phyloP scores from a whole-genome alignment of 2,888 invertebrate genomes.

The Ommatoiulus sabulosus region DNA sequence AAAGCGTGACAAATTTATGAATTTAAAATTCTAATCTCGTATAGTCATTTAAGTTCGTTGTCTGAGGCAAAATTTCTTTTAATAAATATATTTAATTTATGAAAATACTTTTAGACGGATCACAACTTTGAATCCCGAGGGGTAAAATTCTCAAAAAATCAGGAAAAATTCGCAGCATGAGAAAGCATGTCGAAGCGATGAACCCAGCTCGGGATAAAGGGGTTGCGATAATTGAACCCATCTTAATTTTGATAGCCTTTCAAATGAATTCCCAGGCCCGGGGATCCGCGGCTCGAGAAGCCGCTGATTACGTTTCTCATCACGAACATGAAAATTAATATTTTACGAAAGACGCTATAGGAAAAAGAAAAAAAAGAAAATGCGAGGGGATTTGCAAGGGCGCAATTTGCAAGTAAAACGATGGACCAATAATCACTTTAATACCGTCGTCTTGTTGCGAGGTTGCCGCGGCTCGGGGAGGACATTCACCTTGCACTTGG shows the following conservation, averaged over 20 bases:
- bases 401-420: constrained; percentile 4
- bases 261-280: too few relatives aligned
- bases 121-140: too few relatives aligned
- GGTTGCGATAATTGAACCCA: not conserved
- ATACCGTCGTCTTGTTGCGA: not conserved
- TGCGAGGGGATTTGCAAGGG: not conserved
- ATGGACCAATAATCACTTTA: not conserved
- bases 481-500: constrained; percentile 23
- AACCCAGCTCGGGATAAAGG: not conserved
- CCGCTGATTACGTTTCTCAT: not conserved
- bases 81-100: too few relatives aligned
- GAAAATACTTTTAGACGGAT: too few relatives aligned
- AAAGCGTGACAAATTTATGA: too few relatives aligned
- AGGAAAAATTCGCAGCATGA: too few relatives aligned
- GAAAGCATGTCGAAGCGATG: not conserved
- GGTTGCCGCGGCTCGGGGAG: not conserved
- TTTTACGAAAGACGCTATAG: not conserved
- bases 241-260: not conserved
- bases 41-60: too few relatives aligned
- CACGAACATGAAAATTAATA: constrained; percentile 1
- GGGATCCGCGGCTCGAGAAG: not conserved
- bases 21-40: too few relatives aligned
- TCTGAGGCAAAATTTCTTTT: too few relatives aligned
- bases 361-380: not conserved
- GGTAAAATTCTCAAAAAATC: too few relatives aligned